A percentile compares a stretch with the other conserved stretches of the same genome.
Evolutionary conservation across 1,140 invertebrate species (phyloP).

Genomic region (Leptinotarsa texana): DNA sequence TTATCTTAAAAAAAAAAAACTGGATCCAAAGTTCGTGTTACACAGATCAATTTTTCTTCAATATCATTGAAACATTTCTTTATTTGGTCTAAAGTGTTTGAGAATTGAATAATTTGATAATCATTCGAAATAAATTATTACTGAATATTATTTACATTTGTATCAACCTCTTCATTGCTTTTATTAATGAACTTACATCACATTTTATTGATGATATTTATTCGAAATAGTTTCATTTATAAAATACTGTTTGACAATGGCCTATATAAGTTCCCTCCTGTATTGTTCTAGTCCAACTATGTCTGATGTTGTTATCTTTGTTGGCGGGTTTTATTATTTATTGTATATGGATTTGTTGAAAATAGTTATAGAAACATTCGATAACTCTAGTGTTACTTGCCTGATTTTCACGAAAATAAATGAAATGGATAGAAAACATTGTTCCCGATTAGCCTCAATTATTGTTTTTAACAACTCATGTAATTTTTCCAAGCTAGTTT

Average conservation of each 20-base stretch:
- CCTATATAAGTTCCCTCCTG: conserved; percentile 53
- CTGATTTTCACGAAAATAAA: background rate
- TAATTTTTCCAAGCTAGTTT: too few relatives aligned
- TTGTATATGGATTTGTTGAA: conserved; percentile 31
- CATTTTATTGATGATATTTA: conserved; percentile 1
- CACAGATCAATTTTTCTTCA: background rate
- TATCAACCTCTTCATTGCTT: too few relatives aligned
- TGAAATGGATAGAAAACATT: too few relatives aligned
- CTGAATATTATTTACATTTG: too few relatives aligned
- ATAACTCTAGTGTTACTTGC: conserved; percentile 10
- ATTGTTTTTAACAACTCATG: too few relatives aligned
- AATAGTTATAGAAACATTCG: conserved; percentile 3
- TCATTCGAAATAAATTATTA: too few relatives aligned
- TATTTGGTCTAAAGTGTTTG: too few relatives aligned
- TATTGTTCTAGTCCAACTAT: conserved; percentile 51
- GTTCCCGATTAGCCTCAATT: too few relatives aligned
- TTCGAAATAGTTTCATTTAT: background rate
- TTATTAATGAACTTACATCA: background rate
- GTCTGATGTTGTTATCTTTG: conserved; percentile 45
- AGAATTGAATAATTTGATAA: too few relatives aligned
- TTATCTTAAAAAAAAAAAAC: conserved; percentile 34
- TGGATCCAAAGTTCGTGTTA: conserved; percentile 20
- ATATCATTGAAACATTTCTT: background rate
- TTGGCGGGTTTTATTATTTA: conserved; percentile 36
- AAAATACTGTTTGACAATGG: conserved; percentile 39